Evolutionary conservation across 2,888 invertebrate genomes (phyloP).

Genomic region (Pyrgus malvae): DNA sequence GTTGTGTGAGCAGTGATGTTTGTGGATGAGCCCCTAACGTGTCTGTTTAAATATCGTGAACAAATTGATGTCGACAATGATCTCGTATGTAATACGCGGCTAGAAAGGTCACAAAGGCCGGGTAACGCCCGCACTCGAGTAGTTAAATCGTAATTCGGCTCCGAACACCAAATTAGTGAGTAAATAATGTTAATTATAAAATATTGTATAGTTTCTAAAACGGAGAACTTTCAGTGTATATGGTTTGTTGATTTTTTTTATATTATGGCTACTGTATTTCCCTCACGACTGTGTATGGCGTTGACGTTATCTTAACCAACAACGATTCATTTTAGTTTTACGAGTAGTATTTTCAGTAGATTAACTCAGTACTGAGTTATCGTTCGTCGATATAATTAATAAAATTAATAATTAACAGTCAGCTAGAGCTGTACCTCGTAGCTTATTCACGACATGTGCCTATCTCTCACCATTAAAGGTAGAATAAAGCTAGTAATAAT

Average conservation of each 20-base stretch:
- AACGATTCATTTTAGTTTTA: background rate
- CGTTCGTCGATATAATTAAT: too few species aligned
- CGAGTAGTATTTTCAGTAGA: background rate
- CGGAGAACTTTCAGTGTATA: conserved; percentile 67
- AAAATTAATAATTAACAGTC: background rate
- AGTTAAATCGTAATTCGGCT: conserved; percentile 63
- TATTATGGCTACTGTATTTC: background rate
- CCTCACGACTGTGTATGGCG: conserved; percentile 2
- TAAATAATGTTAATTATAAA: conserved; percentile 40
- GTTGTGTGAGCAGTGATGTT: too few species aligned
- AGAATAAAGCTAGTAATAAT: too few species aligned
- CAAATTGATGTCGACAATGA: conserved; percentile 11
- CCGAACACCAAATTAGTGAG: conserved; percentile 74
- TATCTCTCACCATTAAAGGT: too few species aligned
- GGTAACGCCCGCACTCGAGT: conserved; percentile 44
- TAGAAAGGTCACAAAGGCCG: conserved; percentile 21
- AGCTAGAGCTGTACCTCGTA: too few species aligned
- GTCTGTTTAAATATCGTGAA: conserved; percentile 7
- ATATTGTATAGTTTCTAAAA: conserved; percentile 64
- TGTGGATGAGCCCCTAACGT: too few species aligned
- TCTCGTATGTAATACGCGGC: conserved; percentile 24
- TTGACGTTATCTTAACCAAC: background rate
- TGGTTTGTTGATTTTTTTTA: conserved; percentile 64
- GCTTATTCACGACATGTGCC: too few species aligned
- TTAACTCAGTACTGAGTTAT: background rate